Conservation (phyloP, 2,888 invertebrate species). For the Hecatera dysodea region DNA sequence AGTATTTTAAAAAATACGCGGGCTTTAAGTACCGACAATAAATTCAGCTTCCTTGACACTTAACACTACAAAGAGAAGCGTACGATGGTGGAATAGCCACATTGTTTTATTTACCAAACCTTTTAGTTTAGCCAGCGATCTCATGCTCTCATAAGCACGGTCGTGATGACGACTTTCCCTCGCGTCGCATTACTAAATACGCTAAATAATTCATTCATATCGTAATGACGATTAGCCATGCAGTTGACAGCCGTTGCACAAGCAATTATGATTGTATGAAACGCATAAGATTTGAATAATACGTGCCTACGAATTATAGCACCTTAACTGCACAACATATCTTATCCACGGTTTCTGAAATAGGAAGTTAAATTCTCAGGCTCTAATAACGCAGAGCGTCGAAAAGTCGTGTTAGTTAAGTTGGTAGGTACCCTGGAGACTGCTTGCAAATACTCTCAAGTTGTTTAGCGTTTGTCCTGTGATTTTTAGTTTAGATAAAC, state of each 20-base stretch:
- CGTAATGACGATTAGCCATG: conserved; percentile 52
- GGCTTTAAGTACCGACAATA: too few relatives aligned
- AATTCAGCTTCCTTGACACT: background rate
- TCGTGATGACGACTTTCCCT: conserved; percentile 55
- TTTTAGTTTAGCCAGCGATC: background rate
- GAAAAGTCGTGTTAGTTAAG: conserved; percentile 23
- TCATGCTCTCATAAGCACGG: conserved; percentile 36
- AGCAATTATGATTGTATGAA: conserved; percentile 46
- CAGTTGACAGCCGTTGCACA: conserved; percentile 50
- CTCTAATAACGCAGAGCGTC: too few relatives aligned
- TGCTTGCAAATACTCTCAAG: background rate
- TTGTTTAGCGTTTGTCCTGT: background rate
- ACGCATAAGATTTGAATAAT: conserved; percentile 52
- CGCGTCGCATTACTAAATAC: conserved; percentile 31
- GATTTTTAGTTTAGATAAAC: background rate
- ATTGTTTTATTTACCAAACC: background rate
- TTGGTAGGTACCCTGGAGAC: background rate
- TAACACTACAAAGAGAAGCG: background rate
- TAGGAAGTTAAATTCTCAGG: too few relatives aligned
- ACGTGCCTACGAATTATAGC: background rate
- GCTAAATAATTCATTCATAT: conserved; percentile 55
- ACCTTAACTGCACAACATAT: background rate
- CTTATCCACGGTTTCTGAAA: background rate
- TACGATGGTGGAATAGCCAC: background rate
- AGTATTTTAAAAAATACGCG: too few relatives aligned